Conservation (phyloP, 2,888 invertebrate species). For the Brachylomia viminalis region DNA sequence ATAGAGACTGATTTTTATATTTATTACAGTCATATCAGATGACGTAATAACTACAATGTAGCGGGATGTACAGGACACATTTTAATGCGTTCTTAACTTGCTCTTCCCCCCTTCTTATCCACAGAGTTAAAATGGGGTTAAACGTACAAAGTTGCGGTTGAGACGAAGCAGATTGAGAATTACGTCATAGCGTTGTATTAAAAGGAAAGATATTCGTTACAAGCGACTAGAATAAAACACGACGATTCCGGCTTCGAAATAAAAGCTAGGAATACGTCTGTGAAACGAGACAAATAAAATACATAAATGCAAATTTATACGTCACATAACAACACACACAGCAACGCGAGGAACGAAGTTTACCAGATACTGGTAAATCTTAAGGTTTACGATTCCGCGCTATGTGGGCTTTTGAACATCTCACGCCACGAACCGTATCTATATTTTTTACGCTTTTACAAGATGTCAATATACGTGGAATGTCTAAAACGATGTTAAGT, state of each 20-base stretch:
- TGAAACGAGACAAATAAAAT: slow-evolving; percentile 51
- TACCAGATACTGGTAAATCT: slow-evolving; percentile 51
- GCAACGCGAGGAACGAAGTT: slow-evolving; percentile 21
- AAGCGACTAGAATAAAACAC: slow-evolving; percentile 39
- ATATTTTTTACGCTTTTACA: slow-evolving; percentile 54
- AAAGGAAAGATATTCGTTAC: slow-evolving; percentile 44
- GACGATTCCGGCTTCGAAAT: slow-evolving; percentile 41
- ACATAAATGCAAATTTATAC: slow-evolving; percentile 60
- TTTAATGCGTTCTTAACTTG: slow-evolving; percentile 51
- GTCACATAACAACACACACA: slow-evolving; percentile 54
- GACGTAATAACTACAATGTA: slow-evolving; percentile 13
- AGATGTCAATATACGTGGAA: slow-evolving; percentile 63
- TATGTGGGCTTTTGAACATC: slow-evolving; percentile 39
- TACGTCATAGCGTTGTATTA: slow-evolving; percentile 53
- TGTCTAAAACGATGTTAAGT: slow-evolving; percentile 68
- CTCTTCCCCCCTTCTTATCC: slow-evolving; percentile 8
- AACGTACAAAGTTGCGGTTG: slow-evolving; percentile 57
- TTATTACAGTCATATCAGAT: slow-evolving; percentile 26
- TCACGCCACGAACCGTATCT: slow-evolving; percentile 53
- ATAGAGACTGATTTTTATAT: slow-evolving; percentile 20
- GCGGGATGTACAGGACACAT: slow-evolving; percentile 4
- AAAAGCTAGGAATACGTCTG: slow-evolving; percentile 38
- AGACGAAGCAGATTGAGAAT: slow-evolving; percentile 54
- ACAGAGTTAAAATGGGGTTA: slow-evolving; percentile 56
- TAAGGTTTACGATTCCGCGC: slow-evolving; percentile 50